phyloP scores from a whole-genome alignment of 2,888 invertebrate species.

The Dasysyrphus albostriatus region DNA sequence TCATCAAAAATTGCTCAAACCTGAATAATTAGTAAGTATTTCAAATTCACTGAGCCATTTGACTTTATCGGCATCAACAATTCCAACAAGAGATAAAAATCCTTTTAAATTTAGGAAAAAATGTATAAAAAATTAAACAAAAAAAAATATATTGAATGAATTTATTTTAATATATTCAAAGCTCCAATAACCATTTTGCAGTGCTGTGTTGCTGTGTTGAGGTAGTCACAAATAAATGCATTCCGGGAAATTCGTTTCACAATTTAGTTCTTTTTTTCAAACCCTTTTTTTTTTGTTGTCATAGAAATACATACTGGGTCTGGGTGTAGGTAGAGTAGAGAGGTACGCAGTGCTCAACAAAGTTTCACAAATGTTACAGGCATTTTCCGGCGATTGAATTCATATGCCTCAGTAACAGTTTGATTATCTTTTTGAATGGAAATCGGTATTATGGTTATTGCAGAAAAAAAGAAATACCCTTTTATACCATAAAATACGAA shows the following conservation, averaged over 20 bases:
- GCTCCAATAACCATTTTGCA: slow-evolving; percentile 35
- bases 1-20: slow-evolving; percentile 30
- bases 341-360: slow-evolving; percentile 8
- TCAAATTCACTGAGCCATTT: slow-evolving; percentile 21
- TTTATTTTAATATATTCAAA: slow-evolving; percentile 45
- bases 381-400: slow-evolving; percentile 51
- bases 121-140: not conserved
- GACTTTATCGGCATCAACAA: slow-evolving; percentile 29
- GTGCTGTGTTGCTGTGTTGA: slow-evolving; percentile 1
- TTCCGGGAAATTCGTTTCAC: slow-evolving; percentile 25
- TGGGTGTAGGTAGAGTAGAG: no score
- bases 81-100: slow-evolving; percentile 20
- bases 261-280: slow-evolving; percentile 11
- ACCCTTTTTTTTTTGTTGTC: not conserved
- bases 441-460: slow-evolving; percentile 30
- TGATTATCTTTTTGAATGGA: slow-evolving; percentile 52
- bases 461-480: not conserved
- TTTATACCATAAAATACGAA: slow-evolving; percentile 20
- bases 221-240: slow-evolving; percentile 41
- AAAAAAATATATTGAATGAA: slow-evolving; percentile 3
- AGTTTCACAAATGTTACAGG: slow-evolving; percentile 44
- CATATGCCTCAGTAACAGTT: slow-evolving; percentile 47
- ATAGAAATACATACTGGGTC: no score
- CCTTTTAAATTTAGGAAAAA: slow-evolving; percentile 3
- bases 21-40: slow-evolving; percentile 32